These are phyloP conservation scores for Drosophila burlai DNA, from an alignment of 1,140 invertebrate species.

Conservation along the genomic window DNA sequence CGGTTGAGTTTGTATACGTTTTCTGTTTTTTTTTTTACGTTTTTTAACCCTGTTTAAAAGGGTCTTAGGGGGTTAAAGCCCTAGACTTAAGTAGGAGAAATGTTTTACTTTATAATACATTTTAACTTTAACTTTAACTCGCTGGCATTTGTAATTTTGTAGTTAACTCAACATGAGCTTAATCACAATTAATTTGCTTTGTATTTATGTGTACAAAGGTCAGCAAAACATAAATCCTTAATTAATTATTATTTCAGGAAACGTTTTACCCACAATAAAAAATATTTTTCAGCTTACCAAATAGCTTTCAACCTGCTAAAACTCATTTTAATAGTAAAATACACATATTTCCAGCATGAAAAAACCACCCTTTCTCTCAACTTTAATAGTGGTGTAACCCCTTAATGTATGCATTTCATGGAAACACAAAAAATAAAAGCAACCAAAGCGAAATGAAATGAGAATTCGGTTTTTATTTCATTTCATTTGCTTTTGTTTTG, in stretches of 20 bases:
- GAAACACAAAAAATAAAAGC: not conserved
- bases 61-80: slow-evolving; percentile 22
- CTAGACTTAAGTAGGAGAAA: not conserved
- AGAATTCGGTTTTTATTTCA: slow-evolving; percentile 35
- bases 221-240: too few species aligned
- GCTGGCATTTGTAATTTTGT: not conserved
- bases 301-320: not conserved
- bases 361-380: not conserved
- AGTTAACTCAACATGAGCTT: not conserved
- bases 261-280: too few species aligned
- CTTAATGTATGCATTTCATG: slow-evolving; percentile 31
- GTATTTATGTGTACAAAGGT: not conserved
- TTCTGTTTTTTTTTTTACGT: slow-evolving; percentile 11
- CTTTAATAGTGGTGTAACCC: not conserved
- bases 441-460: not conserved
- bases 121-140: too few species aligned
- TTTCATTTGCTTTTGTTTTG: slow-evolving; percentile 50
- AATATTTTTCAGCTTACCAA: too few species aligned
- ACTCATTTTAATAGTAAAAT: not conserved
- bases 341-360: not conserved
- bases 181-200: not conserved
- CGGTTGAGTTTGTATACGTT: slow-evolving; percentile 13
- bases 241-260: not conserved
- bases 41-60: slow-evolving; percentile 50
- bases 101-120: not conserved